Evolutionary conservation across 2,797 vertebrate genomes (phyloP), one percentile per base, ranked within the genome.

Genomic region (Ara ararauna): DNA sequence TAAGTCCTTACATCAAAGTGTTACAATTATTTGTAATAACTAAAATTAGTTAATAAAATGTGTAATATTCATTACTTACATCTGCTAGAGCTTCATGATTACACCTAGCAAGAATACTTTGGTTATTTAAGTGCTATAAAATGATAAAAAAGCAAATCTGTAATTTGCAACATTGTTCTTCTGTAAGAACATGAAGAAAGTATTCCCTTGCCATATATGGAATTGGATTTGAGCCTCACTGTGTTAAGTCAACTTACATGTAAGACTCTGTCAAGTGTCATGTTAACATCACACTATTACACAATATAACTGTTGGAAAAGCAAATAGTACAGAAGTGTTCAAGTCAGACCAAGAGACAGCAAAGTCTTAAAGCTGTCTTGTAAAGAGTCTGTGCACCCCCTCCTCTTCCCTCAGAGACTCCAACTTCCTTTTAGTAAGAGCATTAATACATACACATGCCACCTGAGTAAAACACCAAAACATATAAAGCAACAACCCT

Each of bases 141-240:
- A 13, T 14, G 7, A 42, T 13, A 48, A 72, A 76, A 60, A 84
- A 38, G 10, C 8, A 19, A 10, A 30, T 44, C 24, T 67, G 18
- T 77, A 30, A 40, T 47, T 76, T 61, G 11, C 7, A 76, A 40
- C 7, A 13, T 44, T 38, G 8, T 22, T 50, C 23, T 54, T 81
- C 38, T 29, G 2, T 26, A 70, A 73, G 32, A 79, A 45, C 0
- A 0, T 29, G 13, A 62, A 21, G 32, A 4, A 45, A 83, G 4
- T 24, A 66, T 17, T 82, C 21, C 16, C 26, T 0, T 1, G 29
- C 26, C 36, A 48, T 0, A 0, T 0, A 38, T 48, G 45, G 34
- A 38, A 42, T 4, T 8, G 2, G 42, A 67, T 38, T 53, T 64
- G 22, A 79, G 8, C 13, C 20, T 38, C 16, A 11, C 5, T 21